Conservation (phyloP, 2,113 vertebrate genomes). For the Phrynosoma blainvillii region DNA sequence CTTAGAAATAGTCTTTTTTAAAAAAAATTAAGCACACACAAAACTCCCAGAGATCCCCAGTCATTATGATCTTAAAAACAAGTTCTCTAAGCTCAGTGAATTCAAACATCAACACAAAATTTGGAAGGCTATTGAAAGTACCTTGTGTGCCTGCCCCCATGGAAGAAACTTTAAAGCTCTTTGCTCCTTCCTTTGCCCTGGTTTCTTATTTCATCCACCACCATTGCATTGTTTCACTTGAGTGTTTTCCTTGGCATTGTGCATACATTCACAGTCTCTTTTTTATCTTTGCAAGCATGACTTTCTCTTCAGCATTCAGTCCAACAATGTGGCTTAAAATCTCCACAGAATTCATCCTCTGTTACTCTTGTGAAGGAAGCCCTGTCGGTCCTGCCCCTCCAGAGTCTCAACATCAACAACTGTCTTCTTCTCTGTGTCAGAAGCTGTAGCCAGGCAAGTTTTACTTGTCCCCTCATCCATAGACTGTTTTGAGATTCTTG, state of each 20-base stretch:
- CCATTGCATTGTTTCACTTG: slow-evolving; percentile 19
- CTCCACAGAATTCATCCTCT: slow-evolving; percentile 29
- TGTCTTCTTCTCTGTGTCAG: slow-evolving; percentile 9
- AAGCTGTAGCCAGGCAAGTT: background rate
- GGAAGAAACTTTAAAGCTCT: slow-evolving; percentile 32
- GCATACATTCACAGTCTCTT: background rate
- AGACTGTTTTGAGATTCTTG: background rate
- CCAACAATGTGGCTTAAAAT: background rate
- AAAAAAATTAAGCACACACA: no score
- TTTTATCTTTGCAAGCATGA: background rate
- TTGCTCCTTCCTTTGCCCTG: background rate
- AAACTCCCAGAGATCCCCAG: no score
- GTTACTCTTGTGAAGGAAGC: slow-evolving; percentile 21
- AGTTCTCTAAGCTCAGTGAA: background rate
- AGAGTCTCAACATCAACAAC: slow-evolving; percentile 16
- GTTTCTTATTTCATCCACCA: slow-evolving; percentile 39
- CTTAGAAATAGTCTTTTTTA: no score
- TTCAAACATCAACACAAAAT: background rate
- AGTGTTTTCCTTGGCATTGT: background rate
- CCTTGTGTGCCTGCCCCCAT: background rate
- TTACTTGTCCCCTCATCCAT: background rate
- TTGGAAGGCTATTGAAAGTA: background rate
- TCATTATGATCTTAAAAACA: no score
- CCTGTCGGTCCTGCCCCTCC: background rate
- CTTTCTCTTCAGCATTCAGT: slow-evolving; percentile 7